These are phyloP conservation scores for Noturus placidus DNA, from an alignment of 2,113 vertebrate genomes.

Conservation along the genomic window DNA sequence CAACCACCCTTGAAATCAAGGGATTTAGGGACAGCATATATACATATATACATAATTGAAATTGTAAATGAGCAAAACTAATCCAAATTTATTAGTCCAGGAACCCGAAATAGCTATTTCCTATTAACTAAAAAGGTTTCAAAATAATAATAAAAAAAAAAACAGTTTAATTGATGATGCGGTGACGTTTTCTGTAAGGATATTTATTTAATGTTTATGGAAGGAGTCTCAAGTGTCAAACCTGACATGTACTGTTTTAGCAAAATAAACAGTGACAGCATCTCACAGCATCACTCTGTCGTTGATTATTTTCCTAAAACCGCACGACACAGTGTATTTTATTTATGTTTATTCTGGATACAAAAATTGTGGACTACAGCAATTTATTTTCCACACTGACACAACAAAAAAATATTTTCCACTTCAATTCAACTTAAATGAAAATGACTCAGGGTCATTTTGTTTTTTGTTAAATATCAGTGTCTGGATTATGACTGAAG, in stretches of 20 bases:
- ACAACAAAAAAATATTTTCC: not conserved
- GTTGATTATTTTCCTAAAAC: not conserved
- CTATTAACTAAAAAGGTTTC: too few species aligned
- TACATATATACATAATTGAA: not conserved
- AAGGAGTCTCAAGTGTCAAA: not conserved
- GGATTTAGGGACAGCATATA: too few species aligned
- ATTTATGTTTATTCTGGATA: not conserved
- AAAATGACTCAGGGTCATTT: too few species aligned
- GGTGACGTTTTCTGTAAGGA: too few species aligned
- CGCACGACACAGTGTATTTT: not conserved
- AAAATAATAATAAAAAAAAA: too few species aligned
- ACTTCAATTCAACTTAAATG: not conserved
- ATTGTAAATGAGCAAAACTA: not conserved
- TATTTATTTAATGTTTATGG: not conserved
- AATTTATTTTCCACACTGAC: not conserved
- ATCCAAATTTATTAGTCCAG: not conserved
- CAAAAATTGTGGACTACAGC: not conserved
- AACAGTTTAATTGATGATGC: too few species aligned
- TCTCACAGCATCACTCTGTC: too few species aligned
- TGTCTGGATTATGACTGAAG: constrained; percentile 24
- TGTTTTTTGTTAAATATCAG: not conserved
- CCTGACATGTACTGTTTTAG: too few species aligned
- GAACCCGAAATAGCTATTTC: not conserved
- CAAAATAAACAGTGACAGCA: too few species aligned
- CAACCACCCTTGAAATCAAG: too few species aligned